Evolutionary conservation across 1,140 invertebrate genomes (phyloP).

Genomic region (Camponotus floridanus): DNA sequence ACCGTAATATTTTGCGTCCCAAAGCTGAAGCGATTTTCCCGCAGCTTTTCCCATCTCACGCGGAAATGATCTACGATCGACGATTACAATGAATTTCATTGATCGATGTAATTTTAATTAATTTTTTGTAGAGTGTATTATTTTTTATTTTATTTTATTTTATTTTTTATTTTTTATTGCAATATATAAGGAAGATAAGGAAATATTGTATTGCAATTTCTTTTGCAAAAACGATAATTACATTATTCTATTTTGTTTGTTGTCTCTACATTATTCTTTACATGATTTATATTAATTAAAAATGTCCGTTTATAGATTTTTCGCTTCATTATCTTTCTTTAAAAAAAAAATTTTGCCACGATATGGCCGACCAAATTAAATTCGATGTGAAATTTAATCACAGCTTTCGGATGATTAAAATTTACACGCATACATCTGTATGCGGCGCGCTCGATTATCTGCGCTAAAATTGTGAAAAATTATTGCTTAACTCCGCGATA

Average conservation of each 20-base stretch:
- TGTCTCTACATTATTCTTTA: background rate
- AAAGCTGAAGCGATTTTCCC: conserved; percentile 21
- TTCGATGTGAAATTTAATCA: conserved; percentile 55
- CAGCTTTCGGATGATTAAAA: conserved; percentile 57
- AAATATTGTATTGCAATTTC: background rate
- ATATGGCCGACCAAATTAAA: conserved; percentile 44
- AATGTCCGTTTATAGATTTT: background rate
- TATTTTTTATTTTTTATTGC: background rate
- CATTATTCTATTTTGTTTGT: background rate
- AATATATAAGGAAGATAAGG: background rate
- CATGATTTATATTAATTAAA: conserved; percentile 29
- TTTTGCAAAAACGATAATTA: background rate
- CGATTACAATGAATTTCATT: conserved; percentile 5
- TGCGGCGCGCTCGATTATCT: conserved; percentile 46
- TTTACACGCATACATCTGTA: conserved; percentile 34
- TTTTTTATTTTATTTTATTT: no score
- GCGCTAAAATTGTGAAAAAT: conserved; percentile 62
- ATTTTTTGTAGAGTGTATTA: background rate
- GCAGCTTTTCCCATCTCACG: conserved; percentile 4
- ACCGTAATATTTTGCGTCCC: conserved; percentile 65
- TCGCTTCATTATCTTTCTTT: conserved; percentile 33
- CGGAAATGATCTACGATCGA: background rate
- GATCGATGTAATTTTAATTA: background rate
- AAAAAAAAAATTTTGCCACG: conserved; percentile 28
- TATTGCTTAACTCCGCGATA: conserved; percentile 62